Percentiles rank a stretch among this genome's conserved stretches.
These are phyloP conservation scores for Lepidotrigona ventralis DNA, from an alignment of 1,140 invertebrate genomes.

Conservation along the genomic window DNA sequence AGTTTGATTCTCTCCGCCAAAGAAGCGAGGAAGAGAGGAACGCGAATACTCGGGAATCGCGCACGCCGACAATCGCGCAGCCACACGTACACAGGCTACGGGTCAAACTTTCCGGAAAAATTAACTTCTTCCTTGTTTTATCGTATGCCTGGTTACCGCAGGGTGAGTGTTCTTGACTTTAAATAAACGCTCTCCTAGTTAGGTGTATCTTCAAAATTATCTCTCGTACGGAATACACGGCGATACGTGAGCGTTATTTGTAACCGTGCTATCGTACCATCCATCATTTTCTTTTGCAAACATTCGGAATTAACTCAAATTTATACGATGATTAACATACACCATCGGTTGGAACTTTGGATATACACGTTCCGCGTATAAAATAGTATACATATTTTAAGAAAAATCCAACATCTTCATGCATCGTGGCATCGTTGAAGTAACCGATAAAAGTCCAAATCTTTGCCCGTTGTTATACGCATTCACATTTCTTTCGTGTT, in stretches of 20 bases:
- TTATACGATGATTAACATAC: background rate
- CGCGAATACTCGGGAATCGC: slow-evolving; percentile 32
- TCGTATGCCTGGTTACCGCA: slow-evolving; percentile 41
- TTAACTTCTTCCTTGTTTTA: slow-evolving; percentile 41
- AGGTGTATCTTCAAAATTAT: background rate
- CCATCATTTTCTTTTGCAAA: no score
- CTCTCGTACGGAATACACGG: background rate
- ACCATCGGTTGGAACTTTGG: no score
- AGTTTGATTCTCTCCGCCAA: slow-evolving; percentile 57
- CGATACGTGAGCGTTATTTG: background rate
- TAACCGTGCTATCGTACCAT: background rate
- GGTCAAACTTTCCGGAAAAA: slow-evolving; percentile 54
- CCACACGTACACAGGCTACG: background rate
- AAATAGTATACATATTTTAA: no score
- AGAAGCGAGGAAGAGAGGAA: slow-evolving; percentile 35
- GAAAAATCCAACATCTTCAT: no score
- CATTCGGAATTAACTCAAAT: accelerated
- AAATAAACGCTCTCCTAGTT: background rate
- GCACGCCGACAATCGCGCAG: slow-evolving; percentile 5
- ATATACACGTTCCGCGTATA: no score
- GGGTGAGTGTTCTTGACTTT: background rate
- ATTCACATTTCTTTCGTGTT: background rate
- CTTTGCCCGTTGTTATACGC: no score
- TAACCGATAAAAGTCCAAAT: no score
- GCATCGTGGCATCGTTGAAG: no score